Percentiles rank a stretch among this genome's conserved stretches.
phyloP scores from a whole-genome alignment of 2,797 vertebrate species.

The Siniperca obscura region DNA sequence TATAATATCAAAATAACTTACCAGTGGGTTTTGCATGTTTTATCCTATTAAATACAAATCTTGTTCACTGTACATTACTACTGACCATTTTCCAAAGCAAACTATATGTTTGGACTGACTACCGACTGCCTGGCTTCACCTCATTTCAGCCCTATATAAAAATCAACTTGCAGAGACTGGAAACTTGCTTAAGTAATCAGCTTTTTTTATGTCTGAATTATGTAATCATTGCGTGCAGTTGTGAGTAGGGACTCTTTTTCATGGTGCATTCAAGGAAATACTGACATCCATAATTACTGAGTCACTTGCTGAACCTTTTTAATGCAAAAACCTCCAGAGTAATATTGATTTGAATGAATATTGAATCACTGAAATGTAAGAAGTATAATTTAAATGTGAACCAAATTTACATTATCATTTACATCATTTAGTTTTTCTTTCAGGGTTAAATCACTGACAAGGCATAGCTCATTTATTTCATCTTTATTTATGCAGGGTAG shows the following conservation, averaged over 20 bases:
- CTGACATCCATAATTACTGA: constrained; percentile 41
- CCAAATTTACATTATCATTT: background rate
- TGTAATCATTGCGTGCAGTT: constrained; percentile 51
- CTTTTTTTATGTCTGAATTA: constrained; percentile 39
- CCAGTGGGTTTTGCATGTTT: background rate
- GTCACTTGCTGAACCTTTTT: background rate
- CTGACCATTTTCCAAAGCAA: background rate
- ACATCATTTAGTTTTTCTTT: background rate
- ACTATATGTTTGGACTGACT: background rate
- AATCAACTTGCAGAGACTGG: constrained; percentile 1
- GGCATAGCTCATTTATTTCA: background rate
- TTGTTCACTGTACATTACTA: background rate
- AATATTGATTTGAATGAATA: background rate
- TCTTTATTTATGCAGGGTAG: background rate
- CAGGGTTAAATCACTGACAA: background rate
- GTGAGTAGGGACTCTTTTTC: constrained; percentile 22
- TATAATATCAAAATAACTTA: background rate
- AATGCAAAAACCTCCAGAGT: background rate
- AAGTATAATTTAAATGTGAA: background rate
- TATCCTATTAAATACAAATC: background rate
- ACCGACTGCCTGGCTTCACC: background rate
- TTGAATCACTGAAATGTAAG: background rate
- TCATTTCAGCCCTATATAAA: constrained; percentile 1
- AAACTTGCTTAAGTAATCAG: constrained; percentile 40
- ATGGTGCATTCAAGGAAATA: constrained; percentile 52